Evolutionary conservation across 2,113 vertebrate genomes (phyloP).

Genomic region (Setophaga petechia): DNA sequence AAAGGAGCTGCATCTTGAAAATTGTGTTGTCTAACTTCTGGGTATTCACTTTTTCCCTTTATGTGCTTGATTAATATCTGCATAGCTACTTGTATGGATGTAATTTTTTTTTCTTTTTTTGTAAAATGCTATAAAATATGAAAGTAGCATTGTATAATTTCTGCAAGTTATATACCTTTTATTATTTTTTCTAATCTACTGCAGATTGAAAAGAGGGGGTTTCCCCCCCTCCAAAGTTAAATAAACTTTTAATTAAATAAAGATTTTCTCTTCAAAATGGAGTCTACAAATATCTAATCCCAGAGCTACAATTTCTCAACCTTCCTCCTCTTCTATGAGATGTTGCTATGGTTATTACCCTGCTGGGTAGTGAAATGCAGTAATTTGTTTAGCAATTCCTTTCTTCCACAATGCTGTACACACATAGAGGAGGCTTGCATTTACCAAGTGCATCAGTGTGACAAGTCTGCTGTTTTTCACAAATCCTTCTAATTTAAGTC

Average conservation of each 20-base stretch:
- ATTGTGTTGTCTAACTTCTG: background rate
- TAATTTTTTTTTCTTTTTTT: background rate
- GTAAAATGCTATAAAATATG: background rate
- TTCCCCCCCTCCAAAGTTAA: background rate
- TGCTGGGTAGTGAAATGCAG: conserved; percentile 44
- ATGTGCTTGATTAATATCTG: background rate
- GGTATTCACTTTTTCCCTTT: background rate
- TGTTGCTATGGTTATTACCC: conserved; percentile 66
- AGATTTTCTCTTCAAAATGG: conserved; percentile 29
- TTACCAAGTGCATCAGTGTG: conserved; percentile 13
- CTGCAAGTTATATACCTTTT: background rate
- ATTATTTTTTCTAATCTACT: background rate
- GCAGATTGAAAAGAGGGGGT: background rate
- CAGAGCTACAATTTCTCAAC: conserved; percentile 27
- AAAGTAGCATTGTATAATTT: background rate
- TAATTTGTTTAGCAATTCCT: conserved; percentile 47
- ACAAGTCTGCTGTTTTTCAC: background rate
- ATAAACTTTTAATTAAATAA: conserved; percentile 57
- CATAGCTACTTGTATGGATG: background rate
- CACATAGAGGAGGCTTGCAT: background rate
- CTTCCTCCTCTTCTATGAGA: background rate
- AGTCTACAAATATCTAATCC: conserved; percentile 38
- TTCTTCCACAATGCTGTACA: background rate
- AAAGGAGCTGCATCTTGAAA: background rate
- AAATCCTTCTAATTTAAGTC: conserved; percentile 5